Percentiles rank a stretch among this genome's conserved stretches.
Evolutionary conservation across 2,113 vertebrate species (phyloP).

Genomic region (Syngnathus floridae): DNA sequence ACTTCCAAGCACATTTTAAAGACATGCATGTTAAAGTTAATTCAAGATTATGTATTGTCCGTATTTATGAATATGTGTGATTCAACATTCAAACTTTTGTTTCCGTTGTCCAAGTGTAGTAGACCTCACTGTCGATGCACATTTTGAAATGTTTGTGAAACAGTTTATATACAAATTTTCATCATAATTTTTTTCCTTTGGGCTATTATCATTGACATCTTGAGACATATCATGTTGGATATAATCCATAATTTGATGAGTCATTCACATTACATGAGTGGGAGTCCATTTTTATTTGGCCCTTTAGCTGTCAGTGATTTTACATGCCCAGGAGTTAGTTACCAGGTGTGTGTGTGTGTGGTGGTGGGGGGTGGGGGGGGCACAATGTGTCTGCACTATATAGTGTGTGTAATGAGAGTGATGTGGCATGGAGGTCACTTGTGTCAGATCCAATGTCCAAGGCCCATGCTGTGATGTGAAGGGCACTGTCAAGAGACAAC

Average conservation of each 20-base stretch:
- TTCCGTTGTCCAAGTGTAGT: too few species aligned
- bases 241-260: not conserved
- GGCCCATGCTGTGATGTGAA: slow-evolving; percentile 76
- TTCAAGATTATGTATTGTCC: too few species aligned
- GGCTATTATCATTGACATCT: not conserved
- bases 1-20: too few species aligned
- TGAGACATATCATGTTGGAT: not conserved
- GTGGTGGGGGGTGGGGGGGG: not conserved
- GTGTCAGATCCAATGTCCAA: slow-evolving; percentile 78
- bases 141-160: too few species aligned
- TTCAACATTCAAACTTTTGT: too few species aligned
- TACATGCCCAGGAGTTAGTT: slow-evolving; percentile 20
- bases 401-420: slow-evolving; percentile 35
- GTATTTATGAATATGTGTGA: too few species aligned
- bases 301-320: not conserved
- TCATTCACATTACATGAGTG: not conserved
- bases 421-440: slow-evolving; percentile 69
- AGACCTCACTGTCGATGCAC: too few species aligned
- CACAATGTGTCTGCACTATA: slow-evolving; percentile 17
- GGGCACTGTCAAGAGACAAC: slow-evolving; percentile 77
- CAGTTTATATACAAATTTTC: too few species aligned
- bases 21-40: too few species aligned
- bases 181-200: too few species aligned
- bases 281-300: not conserved
- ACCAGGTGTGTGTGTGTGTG: slow-evolving; percentile 12